Percentiles rank a stretch among this genome's conserved stretches.
Evolutionary conservation across 2,888 invertebrate species (phyloP).

Genomic region (Nymphalis polychloros): DNA sequence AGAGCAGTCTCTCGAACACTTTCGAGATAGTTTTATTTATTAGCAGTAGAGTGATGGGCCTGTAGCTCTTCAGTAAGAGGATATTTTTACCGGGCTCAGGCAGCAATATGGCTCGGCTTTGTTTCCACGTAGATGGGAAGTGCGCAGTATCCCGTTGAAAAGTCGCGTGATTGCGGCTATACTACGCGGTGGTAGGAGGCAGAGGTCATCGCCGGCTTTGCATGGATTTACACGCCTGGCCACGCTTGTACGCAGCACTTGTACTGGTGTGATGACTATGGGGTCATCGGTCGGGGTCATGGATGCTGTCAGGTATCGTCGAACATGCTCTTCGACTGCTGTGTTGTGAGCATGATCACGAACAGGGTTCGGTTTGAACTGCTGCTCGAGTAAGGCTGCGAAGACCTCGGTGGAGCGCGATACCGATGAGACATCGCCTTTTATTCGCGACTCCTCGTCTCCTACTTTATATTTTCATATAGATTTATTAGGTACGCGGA

Average conservation of each 20-base stretch:
- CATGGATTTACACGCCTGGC: conserved; percentile 1
- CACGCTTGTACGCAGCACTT: conserved; percentile 5
- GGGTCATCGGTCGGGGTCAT: conserved; percentile 9
- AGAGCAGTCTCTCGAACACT: conserved; percentile 42
- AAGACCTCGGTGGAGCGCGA: conserved; percentile 35
- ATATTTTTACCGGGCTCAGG: conserved; percentile 42
- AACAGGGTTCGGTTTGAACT: conserved; percentile 9
- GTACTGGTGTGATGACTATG: conserved; percentile 27
- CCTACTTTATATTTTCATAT: too few relatives aligned
- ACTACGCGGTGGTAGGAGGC: conserved; percentile 20
- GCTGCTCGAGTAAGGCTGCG: conserved; percentile 24
- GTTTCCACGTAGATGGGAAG: conserved; percentile 36
- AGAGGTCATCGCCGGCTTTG: conserved; percentile 37
- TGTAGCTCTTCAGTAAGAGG: conserved; percentile 36
- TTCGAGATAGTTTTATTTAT: conserved; percentile 40
- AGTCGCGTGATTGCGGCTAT: conserved; percentile 23
- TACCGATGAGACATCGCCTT: too few relatives aligned
- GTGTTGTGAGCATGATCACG: neutral
- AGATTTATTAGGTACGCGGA: too few relatives aligned
- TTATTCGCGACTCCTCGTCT: too few relatives aligned
- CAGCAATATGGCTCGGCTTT: conserved; percentile 34
- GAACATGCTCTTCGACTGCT: neutral
- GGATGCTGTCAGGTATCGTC: neutral
- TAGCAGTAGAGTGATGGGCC: conserved; percentile 38
- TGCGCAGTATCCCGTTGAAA: conserved; percentile 37